phyloP scores from a whole-genome alignment of 2,888 invertebrate genomes.

The Epistrophe eligans region DNA sequence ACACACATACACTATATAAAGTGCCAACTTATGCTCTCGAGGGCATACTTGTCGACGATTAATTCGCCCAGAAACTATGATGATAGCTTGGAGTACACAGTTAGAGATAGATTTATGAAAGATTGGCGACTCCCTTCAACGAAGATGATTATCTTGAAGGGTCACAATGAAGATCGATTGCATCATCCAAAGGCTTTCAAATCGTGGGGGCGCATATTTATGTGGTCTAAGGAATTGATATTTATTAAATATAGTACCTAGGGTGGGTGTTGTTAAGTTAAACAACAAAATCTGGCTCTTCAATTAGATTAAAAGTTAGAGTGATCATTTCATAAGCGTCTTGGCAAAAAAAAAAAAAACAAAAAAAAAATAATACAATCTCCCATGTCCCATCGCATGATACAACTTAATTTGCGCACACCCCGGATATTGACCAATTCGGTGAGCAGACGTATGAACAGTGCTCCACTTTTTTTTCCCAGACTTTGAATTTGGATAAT shows the following conservation, averaged over 20 bases:
- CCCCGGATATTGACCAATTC: conserved; percentile 71
- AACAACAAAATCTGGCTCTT: neutral
- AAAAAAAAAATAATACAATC: neutral
- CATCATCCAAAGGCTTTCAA: neutral
- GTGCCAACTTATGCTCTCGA: conserved; percentile 17
- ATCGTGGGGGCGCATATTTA: conserved; percentile 7
- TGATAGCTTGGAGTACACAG: conserved; percentile 11
- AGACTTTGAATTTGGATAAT: conserved; percentile 54
- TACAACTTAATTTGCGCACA: conserved; percentile 38
- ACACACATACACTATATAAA: neutral
- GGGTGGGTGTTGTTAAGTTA: conserved; percentile 54
- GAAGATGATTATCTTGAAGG: conserved; percentile 53
- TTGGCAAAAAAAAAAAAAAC: neutral
- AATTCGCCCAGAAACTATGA: conserved; percentile 25
- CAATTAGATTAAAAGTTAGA: conserved; percentile 5
- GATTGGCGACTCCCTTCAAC: conserved; percentile 40
- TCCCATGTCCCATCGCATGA: neutral
- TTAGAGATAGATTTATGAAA: conserved; percentile 3
- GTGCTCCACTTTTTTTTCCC: conserved; percentile 61
- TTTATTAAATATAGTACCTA: neutral
- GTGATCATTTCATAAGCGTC: neutral
- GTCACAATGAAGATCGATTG: conserved; percentile 64
- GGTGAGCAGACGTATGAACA: neutral
- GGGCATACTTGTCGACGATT: conserved; percentile 44
- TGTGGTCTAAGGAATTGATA: neutral